Percentiles rank a stretch among this genome's conserved stretches.
phyloP scores from a whole-genome alignment of 1,140 invertebrate genomes.

The Cydia pomonella region DNA sequence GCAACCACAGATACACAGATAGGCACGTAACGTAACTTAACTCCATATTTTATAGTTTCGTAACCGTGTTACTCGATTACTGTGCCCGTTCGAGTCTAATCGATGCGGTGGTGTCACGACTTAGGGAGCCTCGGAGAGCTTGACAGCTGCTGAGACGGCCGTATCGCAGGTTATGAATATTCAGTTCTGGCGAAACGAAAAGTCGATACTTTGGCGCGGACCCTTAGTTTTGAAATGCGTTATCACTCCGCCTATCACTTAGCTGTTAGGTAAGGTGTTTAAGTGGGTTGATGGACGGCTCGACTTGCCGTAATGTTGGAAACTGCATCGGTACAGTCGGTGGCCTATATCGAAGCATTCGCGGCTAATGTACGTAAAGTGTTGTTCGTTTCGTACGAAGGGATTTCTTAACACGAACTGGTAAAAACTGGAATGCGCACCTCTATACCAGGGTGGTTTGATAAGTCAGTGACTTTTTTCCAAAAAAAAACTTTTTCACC shows the following conservation, averaged over 20 bases:
- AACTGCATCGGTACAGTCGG: background rate
- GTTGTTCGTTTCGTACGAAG: too few species aligned
- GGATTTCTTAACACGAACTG: too few species aligned
- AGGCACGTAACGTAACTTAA: slow-evolving; percentile 72
- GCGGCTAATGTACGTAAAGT: background rate
- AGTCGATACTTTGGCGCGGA: slow-evolving; percentile 49
- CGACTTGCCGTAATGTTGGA: slow-evolving; percentile 17
- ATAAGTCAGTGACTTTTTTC: too few species aligned
- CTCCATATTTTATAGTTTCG: slow-evolving; percentile 76
- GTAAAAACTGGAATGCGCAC: too few species aligned
- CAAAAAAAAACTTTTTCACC: too few species aligned
- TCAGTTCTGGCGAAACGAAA: slow-evolving; percentile 60
- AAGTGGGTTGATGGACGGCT: slow-evolving; percentile 25
- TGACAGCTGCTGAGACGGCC: slow-evolving; percentile 35
- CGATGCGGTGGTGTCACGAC: slow-evolving; percentile 60
- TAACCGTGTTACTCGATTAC: slow-evolving; percentile 74
- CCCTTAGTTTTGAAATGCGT: slow-evolving; percentile 36
- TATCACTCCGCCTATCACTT: slow-evolving; percentile 29
- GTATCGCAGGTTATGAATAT: slow-evolving; percentile 54
- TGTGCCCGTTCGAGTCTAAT: slow-evolving; percentile 64
- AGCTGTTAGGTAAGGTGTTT: slow-evolving; percentile 6
- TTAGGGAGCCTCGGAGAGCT: slow-evolving; percentile 52
- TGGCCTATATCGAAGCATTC: background rate
- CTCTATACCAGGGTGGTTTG: too few species aligned
- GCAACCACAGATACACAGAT: slow-evolving; percentile 54